These are phyloP conservation scores for Heliconius sara DNA, from an alignment of 2,888 invertebrate genomes.

Conservation along the genomic window DNA sequence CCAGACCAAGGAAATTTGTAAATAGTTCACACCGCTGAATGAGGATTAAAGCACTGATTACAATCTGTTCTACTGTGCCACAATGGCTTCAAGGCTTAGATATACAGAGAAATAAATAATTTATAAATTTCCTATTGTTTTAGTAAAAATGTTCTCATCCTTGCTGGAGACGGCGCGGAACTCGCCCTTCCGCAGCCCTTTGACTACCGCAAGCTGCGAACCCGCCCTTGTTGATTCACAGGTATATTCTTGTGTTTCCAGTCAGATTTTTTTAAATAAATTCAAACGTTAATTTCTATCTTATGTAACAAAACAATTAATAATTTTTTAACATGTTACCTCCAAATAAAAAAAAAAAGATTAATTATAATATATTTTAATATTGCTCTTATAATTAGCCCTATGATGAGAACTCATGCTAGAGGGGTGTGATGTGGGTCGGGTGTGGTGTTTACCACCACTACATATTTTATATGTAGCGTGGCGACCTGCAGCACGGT, in stretches of 20 bases:
- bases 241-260: conserved; percentile 48
- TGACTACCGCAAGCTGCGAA: conserved; percentile 84
- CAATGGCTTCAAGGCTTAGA: not conserved
- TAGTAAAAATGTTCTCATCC: conserved; percentile 85
- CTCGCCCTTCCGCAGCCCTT: conserved; percentile 86
- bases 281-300: not conserved
- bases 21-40: not conserved
- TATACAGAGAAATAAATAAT: not conserved
- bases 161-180: conserved; percentile 85
- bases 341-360: not conserved
- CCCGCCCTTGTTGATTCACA: conserved; percentile 61
- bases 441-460: conserved; percentile 44
- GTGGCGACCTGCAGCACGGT: conserved; percentile 53
- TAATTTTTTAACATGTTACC: not conserved
- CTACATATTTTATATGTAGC: conserved; percentile 54
- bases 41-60: not conserved
- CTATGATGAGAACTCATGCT: conserved; percentile 70
- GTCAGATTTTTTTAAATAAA: not conserved
- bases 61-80: not conserved
- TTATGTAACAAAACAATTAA: not conserved
- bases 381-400: conserved; percentile 49
- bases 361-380: not conserved
- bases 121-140: conserved; percentile 29
- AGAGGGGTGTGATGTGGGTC: conserved; percentile 60
- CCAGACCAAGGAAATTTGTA: not conserved